These are phyloP conservation scores for Griposia aprilina DNA, from an alignment of 2,888 invertebrate genomes.

Conservation along the genomic window DNA sequence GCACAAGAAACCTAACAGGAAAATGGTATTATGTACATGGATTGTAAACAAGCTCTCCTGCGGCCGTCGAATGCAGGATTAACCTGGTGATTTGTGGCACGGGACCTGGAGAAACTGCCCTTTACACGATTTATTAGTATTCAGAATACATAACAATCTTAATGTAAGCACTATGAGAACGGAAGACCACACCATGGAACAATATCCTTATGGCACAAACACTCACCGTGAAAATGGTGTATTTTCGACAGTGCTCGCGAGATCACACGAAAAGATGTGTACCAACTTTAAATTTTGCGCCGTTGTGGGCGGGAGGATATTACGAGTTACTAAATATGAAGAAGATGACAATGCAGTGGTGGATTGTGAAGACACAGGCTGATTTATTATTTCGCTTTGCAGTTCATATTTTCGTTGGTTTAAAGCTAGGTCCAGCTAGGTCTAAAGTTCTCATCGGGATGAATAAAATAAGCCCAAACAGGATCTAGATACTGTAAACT, in stretches of 20 bases:
- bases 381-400: too few species aligned
- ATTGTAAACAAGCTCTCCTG: background rate
- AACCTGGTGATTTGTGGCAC: constrained; percentile 3
- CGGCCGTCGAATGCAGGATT: background rate
- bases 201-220: rapidly evolving
- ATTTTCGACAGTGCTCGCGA: background rate
- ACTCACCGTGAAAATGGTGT: background rate
- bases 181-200: background rate
- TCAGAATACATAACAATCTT: background rate
- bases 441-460: background rate
- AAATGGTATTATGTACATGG: background rate
- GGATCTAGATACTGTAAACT: background rate
- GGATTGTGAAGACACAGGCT: constrained; percentile 1
- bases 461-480: background rate
- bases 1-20: background rate
- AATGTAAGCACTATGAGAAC: background rate
- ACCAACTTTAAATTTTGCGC: background rate
- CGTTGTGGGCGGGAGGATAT: rapidly evolving
- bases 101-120: background rate
- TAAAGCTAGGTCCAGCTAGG: background rate
- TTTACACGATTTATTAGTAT: constrained; percentile 20
- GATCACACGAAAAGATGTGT: background rate
- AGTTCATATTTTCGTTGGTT: too few species aligned
- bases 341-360: background rate
- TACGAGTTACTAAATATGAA: background rate